Evolutionary conservation across 2,797 vertebrate species (phyloP).

Genomic region (Acrocephalus scirpaceus): DNA sequence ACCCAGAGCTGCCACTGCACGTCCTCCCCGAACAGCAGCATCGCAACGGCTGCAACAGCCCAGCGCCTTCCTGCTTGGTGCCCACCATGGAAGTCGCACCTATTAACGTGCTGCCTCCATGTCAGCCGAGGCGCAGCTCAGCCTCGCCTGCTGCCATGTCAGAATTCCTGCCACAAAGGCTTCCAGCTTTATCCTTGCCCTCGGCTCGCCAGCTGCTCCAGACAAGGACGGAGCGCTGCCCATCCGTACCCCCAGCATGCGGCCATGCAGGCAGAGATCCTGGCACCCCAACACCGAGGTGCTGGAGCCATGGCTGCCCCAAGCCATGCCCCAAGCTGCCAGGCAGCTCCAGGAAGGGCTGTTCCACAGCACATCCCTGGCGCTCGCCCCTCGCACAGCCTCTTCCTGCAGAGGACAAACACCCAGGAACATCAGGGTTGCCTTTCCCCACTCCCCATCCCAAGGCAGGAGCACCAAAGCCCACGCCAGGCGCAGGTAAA

Average conservation of each 20-base stretch:
- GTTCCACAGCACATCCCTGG: not conserved
- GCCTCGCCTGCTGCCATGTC: constrained; percentile 3
- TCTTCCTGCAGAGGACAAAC: not conserved
- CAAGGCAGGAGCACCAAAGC: not conserved
- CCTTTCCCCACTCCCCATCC: not conserved
- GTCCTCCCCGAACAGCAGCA: not conserved
- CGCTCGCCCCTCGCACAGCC: not conserved
- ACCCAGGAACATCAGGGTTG: not conserved
- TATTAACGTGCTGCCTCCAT: not conserved
- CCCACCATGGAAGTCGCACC: not conserved
- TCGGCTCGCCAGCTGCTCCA: not conserved
- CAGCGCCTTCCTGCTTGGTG: not conserved
- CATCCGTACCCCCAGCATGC: not conserved
- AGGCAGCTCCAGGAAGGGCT: not conserved
- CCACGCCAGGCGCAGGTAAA: fast-evolving
- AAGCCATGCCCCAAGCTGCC: not conserved
- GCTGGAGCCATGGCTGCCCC: not conserved
- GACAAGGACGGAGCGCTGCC: not conserved
- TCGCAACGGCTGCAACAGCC: fast-evolving
- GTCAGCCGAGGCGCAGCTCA: not conserved
- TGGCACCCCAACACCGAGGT: fast-evolving
- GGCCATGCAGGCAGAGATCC: not conserved
- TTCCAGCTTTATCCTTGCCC: not conserved
- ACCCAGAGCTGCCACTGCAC: not conserved
- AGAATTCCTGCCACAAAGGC: constrained; percentile 25